Base-by-base conservation (phyloP, 1,140 invertebrate species). In the Penaeus vannamei region DNA sequence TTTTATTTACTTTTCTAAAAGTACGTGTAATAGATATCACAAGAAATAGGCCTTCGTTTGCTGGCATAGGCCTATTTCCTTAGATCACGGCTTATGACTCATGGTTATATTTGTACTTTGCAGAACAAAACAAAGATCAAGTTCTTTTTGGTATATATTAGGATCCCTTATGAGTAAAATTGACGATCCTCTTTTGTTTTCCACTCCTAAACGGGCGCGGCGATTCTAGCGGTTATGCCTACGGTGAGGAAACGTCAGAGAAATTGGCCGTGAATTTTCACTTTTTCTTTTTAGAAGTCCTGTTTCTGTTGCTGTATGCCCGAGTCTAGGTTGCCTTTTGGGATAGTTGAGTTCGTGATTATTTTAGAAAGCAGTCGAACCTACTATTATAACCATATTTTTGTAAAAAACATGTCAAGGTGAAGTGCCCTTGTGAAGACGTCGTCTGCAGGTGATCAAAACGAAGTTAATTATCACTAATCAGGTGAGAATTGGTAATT, bases 211-310 rank as follows among this genome's bases (percentile, higher is more conserved):
- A 84, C 46, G 81, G 81, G 60, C 17, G 81, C 23, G 81, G 46
- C 62, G 53, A 19, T 84, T 26, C 5, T 5, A 42, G 20, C n/a
- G 14, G 10, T 36, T 83, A 87, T 82, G 64, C 32, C 77, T 26
- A 87, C 79, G 87, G 87, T 88, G 87, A 88, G 36, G 87, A 88
- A 88, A 88, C 87, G 87, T 88, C 87, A 88, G 81, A 88, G 87
- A 88, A 62, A 83, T 84, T 88, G 82, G 87, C 79, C 87, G 87
- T 88, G 87, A 62, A 53, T 72, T 53, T 72, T 29, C 32, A 10
- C 42, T 84, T 88, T 85, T 36, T 32, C 46, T n/a, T 32, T 84
- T 53, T 84, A 53, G 32, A 84, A 84, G 87, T 88, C 87, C 81
- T 26, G 29, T 84, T 83, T 88, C 36, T 77, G 81, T 84, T 88